Conservation (phyloP, 2,797 vertebrate genomes). For the Diceros bicornis region DNA sequence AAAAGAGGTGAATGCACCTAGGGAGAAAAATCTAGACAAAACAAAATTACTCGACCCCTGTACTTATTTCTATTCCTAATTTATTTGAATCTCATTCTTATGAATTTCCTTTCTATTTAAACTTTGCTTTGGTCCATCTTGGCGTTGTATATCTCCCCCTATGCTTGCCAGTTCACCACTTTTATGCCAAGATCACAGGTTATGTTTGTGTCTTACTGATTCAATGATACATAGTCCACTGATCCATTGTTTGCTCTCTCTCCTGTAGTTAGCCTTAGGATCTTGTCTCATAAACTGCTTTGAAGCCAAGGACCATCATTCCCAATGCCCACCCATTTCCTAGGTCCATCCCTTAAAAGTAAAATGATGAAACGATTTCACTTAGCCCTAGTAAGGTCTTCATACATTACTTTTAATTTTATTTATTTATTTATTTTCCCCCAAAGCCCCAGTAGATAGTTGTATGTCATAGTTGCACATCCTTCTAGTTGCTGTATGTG, state of each 20-base stretch:
- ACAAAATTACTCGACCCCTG: background rate
- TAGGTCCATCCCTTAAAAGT: background rate
- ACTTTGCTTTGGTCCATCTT: background rate
- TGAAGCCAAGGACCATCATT: background rate
- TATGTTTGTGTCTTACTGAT: background rate
- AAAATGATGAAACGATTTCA: background rate
- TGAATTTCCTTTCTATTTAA: background rate
- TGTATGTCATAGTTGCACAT: no score
- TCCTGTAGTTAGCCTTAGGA: background rate
- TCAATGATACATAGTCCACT: background rate
- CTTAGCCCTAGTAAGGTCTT: background rate
- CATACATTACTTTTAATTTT: background rate
- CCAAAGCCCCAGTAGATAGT: no score
- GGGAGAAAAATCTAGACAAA: background rate
- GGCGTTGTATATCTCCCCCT: background rate
- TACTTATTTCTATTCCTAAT: background rate
- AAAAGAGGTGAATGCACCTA: background rate
- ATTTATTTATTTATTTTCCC: no score
- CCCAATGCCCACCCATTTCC: background rate
- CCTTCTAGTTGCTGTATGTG: no score
- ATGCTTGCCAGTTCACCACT: background rate
- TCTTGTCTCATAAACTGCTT: background rate
- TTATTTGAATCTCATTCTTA: background rate
- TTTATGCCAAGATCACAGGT: background rate
- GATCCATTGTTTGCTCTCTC: background rate